These are phyloP conservation scores for Muntiacus muntjak DNA, from an alignment of 2,113 vertebrate species.

Conservation along the genomic window DNA sequence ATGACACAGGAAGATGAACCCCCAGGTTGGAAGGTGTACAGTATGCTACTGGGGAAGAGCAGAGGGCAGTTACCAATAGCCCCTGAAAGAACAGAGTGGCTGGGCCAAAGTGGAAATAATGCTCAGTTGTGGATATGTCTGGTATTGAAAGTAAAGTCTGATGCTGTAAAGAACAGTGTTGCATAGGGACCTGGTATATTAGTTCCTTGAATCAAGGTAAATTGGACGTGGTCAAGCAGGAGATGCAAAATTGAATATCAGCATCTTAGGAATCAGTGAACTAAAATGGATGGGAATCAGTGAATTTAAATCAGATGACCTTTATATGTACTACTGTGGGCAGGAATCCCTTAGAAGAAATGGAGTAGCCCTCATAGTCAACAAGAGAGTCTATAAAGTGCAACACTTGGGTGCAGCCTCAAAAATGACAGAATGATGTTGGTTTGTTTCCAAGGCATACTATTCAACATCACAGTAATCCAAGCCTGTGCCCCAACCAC, in stretches of 20 bases:
- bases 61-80: not conserved
- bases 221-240: not conserved
- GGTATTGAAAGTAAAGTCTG: not conserved
- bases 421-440: not conserved
- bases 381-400: not conserved
- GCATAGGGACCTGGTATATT: not conserved
- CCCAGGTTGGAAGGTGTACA: not conserved
- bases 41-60: not conserved
- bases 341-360: not conserved
- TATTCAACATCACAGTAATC: not conserved
- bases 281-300: not conserved
- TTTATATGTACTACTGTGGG: not conserved
- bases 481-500: not conserved
- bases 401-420: not conserved
- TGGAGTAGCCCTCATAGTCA: not conserved
- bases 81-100: not conserved
- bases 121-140: not conserved
- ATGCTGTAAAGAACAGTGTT: not conserved
- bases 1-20: not conserved
- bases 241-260: not conserved
- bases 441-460: not conserved
- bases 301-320: not conserved
- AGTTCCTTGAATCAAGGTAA: not conserved
- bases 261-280: not conserved
- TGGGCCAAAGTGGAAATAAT: not conserved